Evolutionary conservation across 1,140 invertebrate species (phyloP), one percentile per base, ranked within the genome.

Genomic region (Philopotamus ludificatus): DNA sequence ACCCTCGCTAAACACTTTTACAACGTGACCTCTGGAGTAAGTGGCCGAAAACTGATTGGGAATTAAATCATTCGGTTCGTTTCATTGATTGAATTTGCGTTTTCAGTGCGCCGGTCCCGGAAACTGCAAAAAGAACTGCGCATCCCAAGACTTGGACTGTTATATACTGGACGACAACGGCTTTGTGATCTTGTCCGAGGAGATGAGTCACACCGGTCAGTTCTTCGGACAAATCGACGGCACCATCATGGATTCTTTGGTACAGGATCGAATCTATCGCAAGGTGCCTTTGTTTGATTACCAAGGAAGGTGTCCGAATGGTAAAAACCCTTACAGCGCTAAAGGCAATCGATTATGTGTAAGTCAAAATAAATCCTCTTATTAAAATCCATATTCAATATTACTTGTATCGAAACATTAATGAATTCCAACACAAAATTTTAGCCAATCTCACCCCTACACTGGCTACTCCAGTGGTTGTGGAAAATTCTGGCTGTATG

Each of bases 201-300:
- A 89, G 65, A 81, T 84, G 25, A 85, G 90, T 51, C 89, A 95
- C 73, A 93, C 92, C 2, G 92, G 92, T 9, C 83, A 88, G 70
- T 97, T 96, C 77, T 96, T 96, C 72, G 94, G 94, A 0, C 92
- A 95, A 75, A 89, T 95, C 45, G 93, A 97, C 74, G 93, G 93
- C n/a, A 94, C 92, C 1, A 92, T 97, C 47, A 95, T 96, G 91
- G 91, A 95, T 74, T 93, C 91, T 0, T 76, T 97, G 22, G 92
- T 96, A 0, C 91, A 95, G 73, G 90, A 94, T 72, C 85, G 88
- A 61, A 94, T 96, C 67, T 97, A 94, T 76, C 91, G 88, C 71
- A 90, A 91, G 77, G 86, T 95, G 0, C 85, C 87, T 0, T 86
- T 95, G 0, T 89, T 89, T 68, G 93, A 97, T 74, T 93, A 95